These are phyloP conservation scores for Diaphora mendica DNA, from an alignment of 2,888 invertebrate species.

Conservation along the genomic window DNA sequence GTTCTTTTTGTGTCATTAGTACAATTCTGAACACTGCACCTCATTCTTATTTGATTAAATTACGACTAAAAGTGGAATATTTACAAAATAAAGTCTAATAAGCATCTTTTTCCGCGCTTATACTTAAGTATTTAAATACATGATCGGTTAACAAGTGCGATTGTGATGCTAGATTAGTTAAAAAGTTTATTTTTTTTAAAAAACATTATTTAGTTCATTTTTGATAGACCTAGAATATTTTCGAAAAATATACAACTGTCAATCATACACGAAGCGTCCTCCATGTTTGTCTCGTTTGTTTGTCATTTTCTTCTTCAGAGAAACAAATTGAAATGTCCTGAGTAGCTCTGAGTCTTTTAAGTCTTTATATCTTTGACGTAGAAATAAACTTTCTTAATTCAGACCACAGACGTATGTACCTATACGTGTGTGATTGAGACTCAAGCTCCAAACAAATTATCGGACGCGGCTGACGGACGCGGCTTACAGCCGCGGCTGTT, in stretches of 20 bases:
- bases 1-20: constrained; percentile 66
- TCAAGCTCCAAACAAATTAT: too few species aligned
- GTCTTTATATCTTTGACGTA: background rate
- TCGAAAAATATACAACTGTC: background rate
- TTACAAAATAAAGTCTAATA: constrained; percentile 11
- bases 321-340: background rate
- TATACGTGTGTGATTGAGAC: too few species aligned
- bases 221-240: background rate
- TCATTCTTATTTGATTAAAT: constrained; percentile 54
- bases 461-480: too few species aligned
- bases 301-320: background rate
- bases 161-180: background rate
- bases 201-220: background rate
- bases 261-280: constrained; percentile 9
- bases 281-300: constrained; percentile 7
- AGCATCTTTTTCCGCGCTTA: background rate
- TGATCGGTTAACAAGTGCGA: background rate
- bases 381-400: too few species aligned
- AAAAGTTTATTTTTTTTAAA: background rate
- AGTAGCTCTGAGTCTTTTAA: background rate
- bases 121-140: background rate
- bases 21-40: constrained; percentile 73
- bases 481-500: too few species aligned
- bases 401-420: too few species aligned
- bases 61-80: background rate